Base-by-base conservation (phyloP, 2,888 invertebrate species). In the Brachyptera putata region DNA sequence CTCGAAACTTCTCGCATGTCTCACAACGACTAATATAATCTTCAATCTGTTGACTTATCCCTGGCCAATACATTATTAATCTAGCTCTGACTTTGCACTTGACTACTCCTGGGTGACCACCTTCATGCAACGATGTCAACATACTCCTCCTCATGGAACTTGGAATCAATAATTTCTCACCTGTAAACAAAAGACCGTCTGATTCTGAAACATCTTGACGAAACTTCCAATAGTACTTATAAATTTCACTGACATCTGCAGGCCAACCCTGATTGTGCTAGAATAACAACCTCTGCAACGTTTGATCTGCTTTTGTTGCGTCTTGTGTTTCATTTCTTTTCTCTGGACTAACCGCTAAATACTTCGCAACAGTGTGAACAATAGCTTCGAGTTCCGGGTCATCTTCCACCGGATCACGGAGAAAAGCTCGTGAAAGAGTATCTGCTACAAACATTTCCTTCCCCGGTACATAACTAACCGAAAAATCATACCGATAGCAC, bases 381-480 rank as follows among this genome's bases (percentile, higher is more conserved):
- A 58, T 50, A 18, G n/a, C 30, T 26, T 50, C 24, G 36, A 58
- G 22, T 30, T 58, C 58, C 13, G 14, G 36, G 49, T 58, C 58
- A 50, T 58, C 50, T 3, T 9, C 2, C 16, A 41, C 56, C 5
- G 16, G 9, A 16, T 56, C 56, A 11, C 41, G 14, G 3, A 53
- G 37, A n/a, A 18, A 36, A 21, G 53, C 36, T 50, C 66, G 13
- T 1, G 70, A 69, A 16, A 72, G 53, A 16, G 69, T 64, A 61
- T 73, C 70, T 9, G 70, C 69, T 16, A 67, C 61, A 11, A 67
- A 60, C 34, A 73, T 57, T 7, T 68, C 59, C 60, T 70, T 72
- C 22, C 70, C 71, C 11, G 69, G 68, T 1, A 68, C 67, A 63
- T 72, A 67, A 16, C 34, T 22, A 3, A 73, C 65, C 1, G 37